A percentile compares a stretch with the other conserved stretches of the same genome.
phyloP scores from a whole-genome alignment of 1,140 invertebrate species.

The Pseudomyrmex pallidus region DNA sequence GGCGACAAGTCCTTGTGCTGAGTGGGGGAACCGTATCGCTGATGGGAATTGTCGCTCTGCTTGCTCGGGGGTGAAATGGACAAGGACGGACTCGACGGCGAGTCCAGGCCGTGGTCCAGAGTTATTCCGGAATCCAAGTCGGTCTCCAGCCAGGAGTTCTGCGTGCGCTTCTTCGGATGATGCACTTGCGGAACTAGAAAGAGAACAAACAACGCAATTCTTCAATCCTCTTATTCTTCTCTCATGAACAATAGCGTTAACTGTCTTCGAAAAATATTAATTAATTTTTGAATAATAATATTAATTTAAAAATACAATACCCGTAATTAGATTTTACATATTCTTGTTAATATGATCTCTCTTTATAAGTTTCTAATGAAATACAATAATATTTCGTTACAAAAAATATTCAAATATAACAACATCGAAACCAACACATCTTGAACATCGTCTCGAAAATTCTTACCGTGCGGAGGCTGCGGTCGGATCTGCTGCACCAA shows the following conservation, averaged over 20 bases:
- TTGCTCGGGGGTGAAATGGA: constrained; percentile 74
- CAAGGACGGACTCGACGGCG: constrained; percentile 75
- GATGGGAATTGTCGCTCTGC: constrained; percentile 72
- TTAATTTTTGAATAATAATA: too few relatives aligned
- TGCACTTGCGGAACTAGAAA: constrained; percentile 75
- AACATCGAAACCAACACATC: too few relatives aligned
- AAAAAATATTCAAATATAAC: too few relatives aligned
- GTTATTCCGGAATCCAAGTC: constrained; percentile 93
- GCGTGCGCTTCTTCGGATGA: constrained; percentile 83
- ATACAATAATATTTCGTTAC: too few relatives aligned
- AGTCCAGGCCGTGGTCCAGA: constrained; percentile 86
- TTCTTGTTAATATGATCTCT: too few relatives aligned
- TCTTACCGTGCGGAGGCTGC: constrained; percentile 77
- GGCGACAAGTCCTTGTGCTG: constrained; percentile 73
- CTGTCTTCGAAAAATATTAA: too few relatives aligned
- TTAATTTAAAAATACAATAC: too few relatives aligned
- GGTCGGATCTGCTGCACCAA: constrained; percentile 85
- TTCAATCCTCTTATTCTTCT: neutral
- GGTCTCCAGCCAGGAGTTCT: constrained; percentile 93
- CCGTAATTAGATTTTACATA: too few relatives aligned
- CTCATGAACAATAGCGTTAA: neutral
- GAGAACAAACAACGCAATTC: neutral
- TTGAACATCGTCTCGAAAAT: too few relatives aligned
- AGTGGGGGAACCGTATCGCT: constrained; percentile 64
- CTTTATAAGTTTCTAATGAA: too few relatives aligned